These are phyloP conservation scores for Ptilodon capucinus DNA, from an alignment of 2,888 invertebrate species.

Conservation along the genomic window DNA sequence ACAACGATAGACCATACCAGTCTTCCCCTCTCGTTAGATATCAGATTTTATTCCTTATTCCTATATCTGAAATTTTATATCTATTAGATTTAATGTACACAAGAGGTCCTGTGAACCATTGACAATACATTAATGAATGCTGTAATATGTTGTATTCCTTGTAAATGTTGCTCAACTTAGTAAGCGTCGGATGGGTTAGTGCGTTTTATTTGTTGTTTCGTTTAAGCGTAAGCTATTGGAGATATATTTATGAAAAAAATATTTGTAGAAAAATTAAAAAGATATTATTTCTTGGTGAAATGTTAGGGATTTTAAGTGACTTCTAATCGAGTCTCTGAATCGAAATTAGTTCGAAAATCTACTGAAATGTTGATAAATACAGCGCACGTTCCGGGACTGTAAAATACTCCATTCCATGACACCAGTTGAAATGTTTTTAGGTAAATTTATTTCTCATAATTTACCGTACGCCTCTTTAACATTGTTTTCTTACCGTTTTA, in stretches of 20 bases:
- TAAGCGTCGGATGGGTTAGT: constrained; percentile 47
- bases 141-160: constrained; percentile 68
- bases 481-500: neutral
- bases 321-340: neutral
- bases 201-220: constrained; percentile 28
- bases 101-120: constrained; percentile 71
- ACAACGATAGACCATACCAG: constrained; percentile 77
- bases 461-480: constrained; percentile 9
- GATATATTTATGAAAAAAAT: constrained; percentile 26
- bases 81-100: constrained; percentile 66
- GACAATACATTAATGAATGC: constrained; percentile 72
- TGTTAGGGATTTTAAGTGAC: constrained; percentile 13
- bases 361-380: constrained; percentile 7
- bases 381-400: constrained; percentile 12
- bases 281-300: constrained; percentile 27
- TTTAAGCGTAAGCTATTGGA: constrained; percentile 27
- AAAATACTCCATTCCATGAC: constrained; percentile 40
- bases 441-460: constrained; percentile 21
- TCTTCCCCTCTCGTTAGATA: constrained; percentile 78
- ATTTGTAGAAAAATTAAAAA: constrained; percentile 12
- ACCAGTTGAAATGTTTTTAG: constrained; percentile 19
- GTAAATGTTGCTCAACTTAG: constrained; percentile 76
- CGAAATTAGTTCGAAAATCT: constrained; percentile 10
- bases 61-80: constrained; percentile 77
- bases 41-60: constrained; percentile 76